phyloP scores from a whole-genome alignment of 1,140 invertebrate genomes.

The Diabrotica virgifera region DNA sequence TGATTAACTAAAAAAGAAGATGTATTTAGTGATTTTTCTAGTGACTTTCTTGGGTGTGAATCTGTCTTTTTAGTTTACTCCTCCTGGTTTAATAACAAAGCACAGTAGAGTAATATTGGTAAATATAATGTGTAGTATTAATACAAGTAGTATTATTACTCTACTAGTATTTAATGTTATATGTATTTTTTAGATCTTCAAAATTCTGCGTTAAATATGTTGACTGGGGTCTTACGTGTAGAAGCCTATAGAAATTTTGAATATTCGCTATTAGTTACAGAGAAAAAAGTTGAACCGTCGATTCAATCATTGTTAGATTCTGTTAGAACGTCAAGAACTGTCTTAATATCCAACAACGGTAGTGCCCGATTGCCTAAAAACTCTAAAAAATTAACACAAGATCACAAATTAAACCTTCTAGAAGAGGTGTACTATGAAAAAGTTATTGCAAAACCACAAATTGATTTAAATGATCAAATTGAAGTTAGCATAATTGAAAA shows the following conservation, averaged over 20 bases:
- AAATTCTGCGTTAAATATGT: slow-evolving; percentile 37
- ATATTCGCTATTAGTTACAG: not conserved
- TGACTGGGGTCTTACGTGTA: slow-evolving; percentile 35
- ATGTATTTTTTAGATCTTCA: slow-evolving; percentile 38
- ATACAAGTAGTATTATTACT: too few species aligned
- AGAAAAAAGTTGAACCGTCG: slow-evolving; percentile 8
- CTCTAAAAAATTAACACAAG: slow-evolving; percentile 9
- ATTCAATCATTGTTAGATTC: slow-evolving; percentile 31
- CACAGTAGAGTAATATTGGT: too few species aligned
- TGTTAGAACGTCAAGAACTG: slow-evolving; percentile 24
- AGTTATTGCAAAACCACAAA: slow-evolving; percentile 27
- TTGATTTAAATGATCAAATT: slow-evolving; percentile 12
- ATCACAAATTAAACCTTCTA: slow-evolving; percentile 24
- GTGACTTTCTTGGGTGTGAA: too few species aligned
- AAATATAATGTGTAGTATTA: too few species aligned
- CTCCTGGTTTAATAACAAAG: too few species aligned
- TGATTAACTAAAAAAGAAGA: too few species aligned
- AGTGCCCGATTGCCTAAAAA: slow-evolving; percentile 17
- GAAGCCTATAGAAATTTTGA: slow-evolving; percentile 24
- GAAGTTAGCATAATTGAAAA: slow-evolving; percentile 22
- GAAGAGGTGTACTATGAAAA: slow-evolving; percentile 34
- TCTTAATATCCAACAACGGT: slow-evolving; percentile 22
- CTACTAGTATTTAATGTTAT: too few species aligned
- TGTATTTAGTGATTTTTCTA: too few species aligned
- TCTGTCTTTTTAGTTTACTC: too few species aligned